Base-by-base conservation (phyloP, 2,888 invertebrate genomes). In the Epistrophe grossulariae region DNA sequence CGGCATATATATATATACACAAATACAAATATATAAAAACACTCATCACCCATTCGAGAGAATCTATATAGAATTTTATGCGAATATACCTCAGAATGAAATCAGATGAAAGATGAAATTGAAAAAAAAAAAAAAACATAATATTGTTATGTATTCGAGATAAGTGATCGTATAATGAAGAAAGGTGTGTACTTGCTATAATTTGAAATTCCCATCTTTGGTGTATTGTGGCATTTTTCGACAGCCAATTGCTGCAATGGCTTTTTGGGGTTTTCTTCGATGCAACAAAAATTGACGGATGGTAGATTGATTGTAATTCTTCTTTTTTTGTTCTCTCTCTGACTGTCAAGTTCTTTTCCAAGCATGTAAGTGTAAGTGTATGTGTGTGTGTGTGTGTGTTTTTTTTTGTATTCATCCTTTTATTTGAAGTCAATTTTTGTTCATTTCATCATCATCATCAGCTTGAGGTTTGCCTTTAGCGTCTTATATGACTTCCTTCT, bases 101-200 rank as follows among this genome's bases (percentile, higher is more conserved):
- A 87, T 83, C 79, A 83, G 87, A 83, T 72, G 81, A 45, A 74
- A 74, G 68, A 59, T 48, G 55, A 59, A 43, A 35, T 52, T 38
- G n/a, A 52, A 71, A 17, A 52, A n/a, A 28, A 40, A 45, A 19
- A 43, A 17, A 70, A 71, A 43, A 72, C 60, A 11, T 17, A 35
- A 81, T 82, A 83, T 79, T 79, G 83, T 87, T 83, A 79, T 83
- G 76, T 83, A 76, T 83, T 70, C 76, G 76, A 79, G 87, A 87
- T 87, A 87, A 87, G 83, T 87, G 83, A 87, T 87, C 87, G 87
- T 83, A 83, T 87, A 87, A 87, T 87, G 87, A 87, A 87, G 83
- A 87, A 87, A 87, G 87, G 87, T 87, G 87, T 83, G 87, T 87
- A 87, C 87, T 87, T 83, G 87, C 87, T 87, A 87, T 87, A 87